Evolutionary conservation across 2,888 invertebrate species (phyloP).

Genomic region (Hanleya hanleyi): DNA sequence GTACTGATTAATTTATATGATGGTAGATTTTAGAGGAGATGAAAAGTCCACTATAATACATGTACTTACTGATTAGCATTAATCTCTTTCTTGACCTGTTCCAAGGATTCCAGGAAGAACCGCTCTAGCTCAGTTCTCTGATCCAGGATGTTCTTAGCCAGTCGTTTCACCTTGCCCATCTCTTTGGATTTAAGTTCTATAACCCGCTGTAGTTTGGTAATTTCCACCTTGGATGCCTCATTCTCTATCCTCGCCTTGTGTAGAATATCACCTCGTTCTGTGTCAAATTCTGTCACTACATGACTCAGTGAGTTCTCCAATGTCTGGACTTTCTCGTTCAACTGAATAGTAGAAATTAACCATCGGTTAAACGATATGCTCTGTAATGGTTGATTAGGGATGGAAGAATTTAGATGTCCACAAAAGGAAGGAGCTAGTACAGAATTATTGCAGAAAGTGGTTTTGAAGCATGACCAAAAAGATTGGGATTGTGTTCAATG

Average conservation of each 20-base stretch:
- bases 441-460: too few species aligned
- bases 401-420: too few species aligned
- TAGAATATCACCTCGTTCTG: constrained; percentile 54
- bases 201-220: constrained; percentile 68
- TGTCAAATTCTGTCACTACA: constrained; percentile 70
- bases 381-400: too few species aligned
- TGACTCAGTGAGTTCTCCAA: constrained; percentile 71
- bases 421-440: too few species aligned
- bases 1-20: too few species aligned
- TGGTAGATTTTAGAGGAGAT: too few species aligned
- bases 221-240: constrained; percentile 65
- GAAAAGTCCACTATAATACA: too few species aligned
- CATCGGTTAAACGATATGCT: background rate
- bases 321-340: constrained; percentile 66
- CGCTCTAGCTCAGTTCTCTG: constrained; percentile 72
- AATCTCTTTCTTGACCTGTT: constrained; percentile 70
- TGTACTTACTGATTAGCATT: constrained; percentile 67
- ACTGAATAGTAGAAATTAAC: constrained; percentile 41
- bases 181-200: constrained; percentile 71
- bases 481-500: too few species aligned
- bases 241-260: constrained; percentile 57
- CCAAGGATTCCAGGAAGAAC: constrained; percentile 71
- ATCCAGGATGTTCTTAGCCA: constrained; percentile 72
- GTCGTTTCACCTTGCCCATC: constrained; percentile 70
- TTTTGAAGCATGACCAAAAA: too few species aligned